Evolutionary conservation across 2,113 vertebrate genomes (phyloP).

Genomic region (Acinonyx jubatus): DNA sequence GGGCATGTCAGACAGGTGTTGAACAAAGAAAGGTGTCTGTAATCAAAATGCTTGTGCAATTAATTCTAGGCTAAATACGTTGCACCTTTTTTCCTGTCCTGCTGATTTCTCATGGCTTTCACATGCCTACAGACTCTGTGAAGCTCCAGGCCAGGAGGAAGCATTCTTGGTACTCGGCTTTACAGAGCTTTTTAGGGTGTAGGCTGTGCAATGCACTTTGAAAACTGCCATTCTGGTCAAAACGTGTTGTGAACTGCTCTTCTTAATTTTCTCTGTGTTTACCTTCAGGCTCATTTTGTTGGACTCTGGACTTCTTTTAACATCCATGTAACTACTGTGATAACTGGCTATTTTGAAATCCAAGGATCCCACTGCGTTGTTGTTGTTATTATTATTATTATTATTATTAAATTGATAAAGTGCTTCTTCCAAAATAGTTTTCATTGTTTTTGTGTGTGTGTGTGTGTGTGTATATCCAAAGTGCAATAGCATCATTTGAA

Average conservation of each 20-base stretch:
- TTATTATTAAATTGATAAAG: slow-evolving; percentile 1
- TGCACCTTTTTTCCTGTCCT: background rate
- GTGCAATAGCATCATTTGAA: background rate
- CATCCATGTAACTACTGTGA: background rate
- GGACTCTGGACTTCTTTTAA: background rate
- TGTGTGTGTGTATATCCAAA: background rate
- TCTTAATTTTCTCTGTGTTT: background rate
- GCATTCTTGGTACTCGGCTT: background rate
- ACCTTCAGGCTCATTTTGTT: background rate
- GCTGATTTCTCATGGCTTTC: background rate
- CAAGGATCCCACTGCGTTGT: background rate
- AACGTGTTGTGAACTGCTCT: background rate
- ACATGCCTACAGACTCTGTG: background rate
- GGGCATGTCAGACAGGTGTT: background rate
- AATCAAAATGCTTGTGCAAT: background rate
- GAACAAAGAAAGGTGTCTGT: background rate
- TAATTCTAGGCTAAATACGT: background rate
- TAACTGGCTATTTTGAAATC: background rate
- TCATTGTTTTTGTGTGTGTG: background rate
- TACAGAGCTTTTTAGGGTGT: background rate
- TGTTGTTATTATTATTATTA: background rate
- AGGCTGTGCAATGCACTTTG: background rate
- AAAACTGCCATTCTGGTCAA: background rate
- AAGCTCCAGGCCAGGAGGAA: background rate
- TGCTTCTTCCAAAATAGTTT: slow-evolving; percentile 5